Percentiles rank a stretch among this genome's conserved stretches.
phyloP scores from a whole-genome alignment of 1,140 invertebrate genomes.

The Euura saliciscinereae region DNA sequence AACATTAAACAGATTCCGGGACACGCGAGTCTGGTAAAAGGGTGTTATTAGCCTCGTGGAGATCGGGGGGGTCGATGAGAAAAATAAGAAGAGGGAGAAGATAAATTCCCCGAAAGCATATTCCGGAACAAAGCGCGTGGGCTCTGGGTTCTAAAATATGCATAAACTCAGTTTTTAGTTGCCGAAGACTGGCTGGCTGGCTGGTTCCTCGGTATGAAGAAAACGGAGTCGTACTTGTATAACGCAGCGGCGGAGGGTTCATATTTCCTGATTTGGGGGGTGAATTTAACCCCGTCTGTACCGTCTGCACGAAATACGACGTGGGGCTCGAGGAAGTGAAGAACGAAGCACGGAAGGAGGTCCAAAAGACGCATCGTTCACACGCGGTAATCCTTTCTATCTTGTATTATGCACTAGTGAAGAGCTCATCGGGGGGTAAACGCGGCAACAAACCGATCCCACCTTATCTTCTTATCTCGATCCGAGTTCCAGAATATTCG shows the following conservation, averaged over 20 bases:
- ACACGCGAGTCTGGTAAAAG: constrained; percentile 31
- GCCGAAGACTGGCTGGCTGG: constrained; percentile 24
- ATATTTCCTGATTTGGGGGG: constrained; percentile 41
- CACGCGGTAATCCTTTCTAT: too few species aligned
- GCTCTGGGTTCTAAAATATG: constrained; percentile 37
- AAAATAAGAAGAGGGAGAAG: constrained; percentile 24
- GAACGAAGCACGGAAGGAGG: too few species aligned
- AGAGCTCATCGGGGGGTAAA: too few species aligned
- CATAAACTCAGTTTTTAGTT: constrained; percentile 35
- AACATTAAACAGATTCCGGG: constrained; percentile 39
- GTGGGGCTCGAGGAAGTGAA: too few species aligned
- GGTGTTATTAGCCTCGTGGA: constrained; percentile 37
- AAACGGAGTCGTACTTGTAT: background rate
- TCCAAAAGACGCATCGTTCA: too few species aligned
- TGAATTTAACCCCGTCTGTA: constrained; percentile 35
- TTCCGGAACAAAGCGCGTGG: constrained; percentile 39
- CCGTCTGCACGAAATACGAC: too few species aligned
- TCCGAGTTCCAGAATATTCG: too few species aligned
- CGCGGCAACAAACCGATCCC: too few species aligned
- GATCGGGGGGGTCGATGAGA: constrained; percentile 38
- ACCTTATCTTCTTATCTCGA: too few species aligned
- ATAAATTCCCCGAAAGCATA: constrained; percentile 26
- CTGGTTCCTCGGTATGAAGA: constrained; percentile 15
- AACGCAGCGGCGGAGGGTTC: constrained; percentile 23
- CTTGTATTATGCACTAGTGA: too few species aligned